phyloP scores from a whole-genome alignment of 2,113 vertebrate genomes.

The Microtus oregoni region DNA sequence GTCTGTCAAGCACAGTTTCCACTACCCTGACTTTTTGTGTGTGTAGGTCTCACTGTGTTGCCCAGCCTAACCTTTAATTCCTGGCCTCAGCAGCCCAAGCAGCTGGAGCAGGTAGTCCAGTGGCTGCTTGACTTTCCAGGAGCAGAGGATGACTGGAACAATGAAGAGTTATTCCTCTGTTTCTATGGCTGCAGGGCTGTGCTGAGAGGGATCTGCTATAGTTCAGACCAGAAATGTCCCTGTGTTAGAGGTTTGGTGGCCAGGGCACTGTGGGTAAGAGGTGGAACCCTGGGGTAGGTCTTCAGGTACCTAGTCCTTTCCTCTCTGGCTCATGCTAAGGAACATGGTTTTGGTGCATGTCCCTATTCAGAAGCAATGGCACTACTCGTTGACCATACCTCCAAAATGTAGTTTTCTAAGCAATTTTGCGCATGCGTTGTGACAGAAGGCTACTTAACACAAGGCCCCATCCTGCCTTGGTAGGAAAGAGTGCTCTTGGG shows the following conservation, averaged over 20 bases:
- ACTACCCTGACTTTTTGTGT: rapidly evolving
- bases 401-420: neutral
- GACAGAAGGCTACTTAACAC: neutral
- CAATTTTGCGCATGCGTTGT: neutral
- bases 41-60: neutral
- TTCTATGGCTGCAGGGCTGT: neutral
- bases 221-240: neutral
- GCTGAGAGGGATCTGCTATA: neutral
- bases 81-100: neutral
- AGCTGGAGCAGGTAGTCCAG: neutral
- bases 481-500: neutral
- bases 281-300: too few relatives aligned
- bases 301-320: neutral
- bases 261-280: neutral
- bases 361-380: neutral
- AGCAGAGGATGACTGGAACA: neutral
- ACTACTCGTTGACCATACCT: neutral
- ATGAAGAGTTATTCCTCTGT: neutral
- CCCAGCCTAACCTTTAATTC: neutral
- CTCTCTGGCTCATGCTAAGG: neutral
- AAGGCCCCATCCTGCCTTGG: neutral
- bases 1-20: neutral
- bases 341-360: neutral
- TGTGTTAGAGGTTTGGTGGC: neutral
- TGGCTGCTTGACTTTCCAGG: neutral